Base-by-base conservation (phyloP, 2,797 vertebrate genomes). In the Channa striata region DNA sequence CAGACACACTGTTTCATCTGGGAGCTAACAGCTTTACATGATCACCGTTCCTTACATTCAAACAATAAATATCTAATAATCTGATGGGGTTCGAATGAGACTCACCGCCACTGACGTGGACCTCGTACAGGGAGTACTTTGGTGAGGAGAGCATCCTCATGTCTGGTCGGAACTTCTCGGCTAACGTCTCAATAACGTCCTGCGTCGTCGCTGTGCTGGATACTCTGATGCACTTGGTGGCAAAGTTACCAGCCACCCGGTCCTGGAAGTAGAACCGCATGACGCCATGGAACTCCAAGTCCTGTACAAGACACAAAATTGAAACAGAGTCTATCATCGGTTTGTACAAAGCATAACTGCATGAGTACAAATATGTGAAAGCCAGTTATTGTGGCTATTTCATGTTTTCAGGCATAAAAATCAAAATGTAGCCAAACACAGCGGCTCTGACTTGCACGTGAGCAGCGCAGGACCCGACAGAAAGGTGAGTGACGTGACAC, bases 191-290 rank as follows among this genome's bases (percentile, higher is more conserved):
- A 42, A 99, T 97, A 71, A 99, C 98, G 61, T 99, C 98, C 86
- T 98, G 97, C 3, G 98, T 99, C 62, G 97, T 99, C 17, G 98
- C 98, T 0, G 98, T 99, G 89, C 97, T 99, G 33, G 97, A 99
- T 33, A 99, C 98, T 54, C 98, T 93, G 82, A 99, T 98, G 80
- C 98, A 99, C 83, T 99, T 99, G 43, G 98, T 99, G 82, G 97
- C 98, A 20, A 99, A 99, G 92, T 99, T 99, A 53, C 98, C 98
- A 14, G 98, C 97, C 70, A 98, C 95, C 83, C 97, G 96, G 83
- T 99, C 98, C 95, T 99, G 98, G 92, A 99, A 99, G 90, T 99
- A 99, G 92, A 99, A 99, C 66, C 98, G 94, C 98, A 99, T 99
- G 64, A 99, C 98, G 56, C 98, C 98, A 78, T 99, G 98, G 90